These are phyloP conservation scores for Ceyx margarethae DNA, from an alignment of 2,113 vertebrate species.

Conservation along the genomic window DNA sequence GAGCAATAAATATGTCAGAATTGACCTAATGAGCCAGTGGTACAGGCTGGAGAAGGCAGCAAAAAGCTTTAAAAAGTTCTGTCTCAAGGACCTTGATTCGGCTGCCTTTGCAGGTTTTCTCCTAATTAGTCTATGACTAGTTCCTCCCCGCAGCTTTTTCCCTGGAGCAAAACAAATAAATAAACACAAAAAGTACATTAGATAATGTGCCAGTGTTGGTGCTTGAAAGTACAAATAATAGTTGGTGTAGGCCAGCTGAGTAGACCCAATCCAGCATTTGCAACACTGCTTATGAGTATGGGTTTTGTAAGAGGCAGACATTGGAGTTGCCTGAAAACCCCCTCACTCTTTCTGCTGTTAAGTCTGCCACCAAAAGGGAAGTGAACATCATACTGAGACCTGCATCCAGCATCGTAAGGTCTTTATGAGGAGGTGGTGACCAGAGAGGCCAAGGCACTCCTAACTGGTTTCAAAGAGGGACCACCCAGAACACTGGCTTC, in stretches of 20 bases:
- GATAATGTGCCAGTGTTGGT: neutral
- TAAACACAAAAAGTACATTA: neutral
- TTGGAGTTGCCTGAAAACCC: neutral
- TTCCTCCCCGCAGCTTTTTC: neutral
- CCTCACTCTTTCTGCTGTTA: neutral
- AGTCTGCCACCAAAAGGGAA: neutral
- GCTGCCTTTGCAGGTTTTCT: neutral
- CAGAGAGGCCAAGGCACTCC: neutral
- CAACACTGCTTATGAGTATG: neutral
- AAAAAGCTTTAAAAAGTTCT: neutral
- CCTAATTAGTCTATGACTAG: neutral
- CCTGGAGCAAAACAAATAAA: neutral
- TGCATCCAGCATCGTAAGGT: neutral
- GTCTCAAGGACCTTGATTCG: neutral
- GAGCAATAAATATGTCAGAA: neutral
- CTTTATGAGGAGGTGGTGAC: neutral
- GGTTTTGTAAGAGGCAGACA: neutral
- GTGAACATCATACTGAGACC: neutral
- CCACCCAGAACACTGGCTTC: constrained; percentile 86
- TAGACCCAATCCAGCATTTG: neutral
- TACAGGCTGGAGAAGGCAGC: neutral
- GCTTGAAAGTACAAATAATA: neutral
- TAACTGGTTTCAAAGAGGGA: constrained; percentile 12
- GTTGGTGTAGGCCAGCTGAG: neutral
- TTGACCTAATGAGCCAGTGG: neutral